Percentiles rank a stretch among this genome's conserved stretches.
Evolutionary conservation across 2,888 invertebrate genomes (phyloP).

Genomic region (Drosophila ezoana): DNA sequence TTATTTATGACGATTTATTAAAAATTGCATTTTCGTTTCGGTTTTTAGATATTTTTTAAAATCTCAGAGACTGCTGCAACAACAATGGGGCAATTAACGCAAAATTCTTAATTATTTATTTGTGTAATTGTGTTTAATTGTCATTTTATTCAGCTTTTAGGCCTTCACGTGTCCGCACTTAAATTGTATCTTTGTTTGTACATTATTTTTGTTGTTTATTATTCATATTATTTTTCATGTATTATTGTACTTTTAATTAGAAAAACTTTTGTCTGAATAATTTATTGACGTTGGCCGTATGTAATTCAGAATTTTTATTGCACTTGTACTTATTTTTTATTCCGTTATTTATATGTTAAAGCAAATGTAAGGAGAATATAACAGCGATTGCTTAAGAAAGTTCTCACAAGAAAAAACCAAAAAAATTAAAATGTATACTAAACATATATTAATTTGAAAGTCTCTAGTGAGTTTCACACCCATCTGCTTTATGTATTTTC

Average conservation of each 20-base stretch:
- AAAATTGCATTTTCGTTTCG: conserved; percentile 19
- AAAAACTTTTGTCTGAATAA: neutral
- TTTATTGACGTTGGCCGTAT: neutral
- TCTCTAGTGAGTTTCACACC: too few relatives aligned
- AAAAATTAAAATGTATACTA: neutral
- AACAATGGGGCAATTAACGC: conserved; percentile 28
- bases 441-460: too few relatives aligned
- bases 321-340: conserved; percentile 1
- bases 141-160: conserved; percentile 10
- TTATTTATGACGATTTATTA: conserved; percentile 48
- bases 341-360: neutral
- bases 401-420: too few relatives aligned
- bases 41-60: conserved; percentile 8
- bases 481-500: too few relatives aligned
- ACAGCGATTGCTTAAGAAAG: neutral
- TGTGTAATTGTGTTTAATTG: conserved; percentile 34
- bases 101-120: conserved; percentile 15
- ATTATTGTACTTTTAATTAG: neutral
- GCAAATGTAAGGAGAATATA: neutral
- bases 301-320: neutral
- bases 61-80: conserved; percentile 31
- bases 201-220: conserved; percentile 1
- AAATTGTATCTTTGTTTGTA: conserved; percentile 1
- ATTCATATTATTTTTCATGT: neutral
- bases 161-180: neutral